Conservation (phyloP, 1,140 invertebrate genomes). For the Acromyrmex heyeri region DNA sequence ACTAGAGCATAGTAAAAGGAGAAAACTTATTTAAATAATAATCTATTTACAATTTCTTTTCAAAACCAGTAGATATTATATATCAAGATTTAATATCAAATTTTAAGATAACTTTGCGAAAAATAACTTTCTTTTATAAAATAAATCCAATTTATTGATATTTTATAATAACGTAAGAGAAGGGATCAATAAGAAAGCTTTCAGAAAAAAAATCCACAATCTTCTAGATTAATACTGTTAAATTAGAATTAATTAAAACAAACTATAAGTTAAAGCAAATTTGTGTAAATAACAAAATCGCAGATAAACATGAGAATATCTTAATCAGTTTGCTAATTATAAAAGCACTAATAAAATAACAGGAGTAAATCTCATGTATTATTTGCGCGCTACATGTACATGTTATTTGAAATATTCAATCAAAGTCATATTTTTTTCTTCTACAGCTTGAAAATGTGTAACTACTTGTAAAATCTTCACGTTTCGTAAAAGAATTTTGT, state of each 20-base stretch:
- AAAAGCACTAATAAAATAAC: not conserved
- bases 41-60: constrained; percentile 33
- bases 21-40: constrained; percentile 37
- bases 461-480: constrained; percentile 15
- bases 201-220: constrained; percentile 3
- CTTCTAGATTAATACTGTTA: not conserved
- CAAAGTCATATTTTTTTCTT: not conserved
- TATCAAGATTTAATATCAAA: constrained; percentile 30
- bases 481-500: not conserved
- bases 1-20: constrained; percentile 18
- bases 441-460: not conserved
- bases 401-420: not conserved
- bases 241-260: not conserved
- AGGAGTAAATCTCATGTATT: constrained; percentile 2
- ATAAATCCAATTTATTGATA: not conserved
- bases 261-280: not conserved
- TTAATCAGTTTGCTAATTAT: constrained; percentile 4
- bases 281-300: not conserved
- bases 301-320: not conserved
- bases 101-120: not conserved
- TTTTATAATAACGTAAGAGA: constrained; percentile 7
- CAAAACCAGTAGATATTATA: not conserved
- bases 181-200: not conserved
- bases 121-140: constrained; percentile 17
- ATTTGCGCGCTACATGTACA: not conserved